Conservation (phyloP, 2,113 vertebrate species). For the Datnioides undecimradiatus region DNA sequence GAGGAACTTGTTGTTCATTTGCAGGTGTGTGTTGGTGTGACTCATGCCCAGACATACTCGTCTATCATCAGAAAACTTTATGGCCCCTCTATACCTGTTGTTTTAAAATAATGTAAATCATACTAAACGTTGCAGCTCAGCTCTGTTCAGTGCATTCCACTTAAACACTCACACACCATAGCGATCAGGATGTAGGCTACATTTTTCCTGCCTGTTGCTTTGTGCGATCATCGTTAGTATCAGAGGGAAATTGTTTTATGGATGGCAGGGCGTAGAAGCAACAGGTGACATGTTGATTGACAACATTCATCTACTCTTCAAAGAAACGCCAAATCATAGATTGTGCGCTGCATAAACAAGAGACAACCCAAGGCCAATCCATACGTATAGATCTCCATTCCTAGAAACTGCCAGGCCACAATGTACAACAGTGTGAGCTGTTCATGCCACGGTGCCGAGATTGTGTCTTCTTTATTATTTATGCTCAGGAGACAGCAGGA, state of each 20-base stretch:
- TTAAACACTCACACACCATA: not conserved
- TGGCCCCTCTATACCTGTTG: constrained; percentile 47
- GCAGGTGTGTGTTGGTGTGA: constrained; percentile 65
- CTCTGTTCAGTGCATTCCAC: not conserved
- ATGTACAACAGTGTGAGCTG: constrained; percentile 4
- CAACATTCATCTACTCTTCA: constrained; percentile 34
- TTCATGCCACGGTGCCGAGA: constrained; percentile 49
- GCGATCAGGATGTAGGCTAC: constrained; percentile 13
- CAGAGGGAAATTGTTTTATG: not conserved
- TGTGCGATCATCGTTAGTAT: constrained; percentile 20
- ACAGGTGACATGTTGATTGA: constrained; percentile 1
- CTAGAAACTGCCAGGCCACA: constrained; percentile 31
- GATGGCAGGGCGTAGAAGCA: not conserved
- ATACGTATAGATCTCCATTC: constrained; percentile 48
- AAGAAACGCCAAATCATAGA: constrained; percentile 43
- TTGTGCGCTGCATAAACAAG: not conserved
- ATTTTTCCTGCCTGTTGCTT: constrained; percentile 7
- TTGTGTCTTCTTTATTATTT: constrained; percentile 83
- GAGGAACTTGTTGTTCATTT: constrained; percentile 32
- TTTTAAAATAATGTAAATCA: constrained; percentile 66
- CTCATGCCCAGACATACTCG: constrained; percentile 54
- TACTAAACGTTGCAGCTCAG: constrained; percentile 22
- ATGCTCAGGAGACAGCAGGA: constrained; percentile 72
- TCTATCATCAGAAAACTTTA: constrained; percentile 64
- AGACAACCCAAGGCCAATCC: constrained; percentile 49